These are phyloP conservation scores for Ectropis grisescens DNA, from an alignment of 1,140 invertebrate genomes.

Conservation along the genomic window DNA sequence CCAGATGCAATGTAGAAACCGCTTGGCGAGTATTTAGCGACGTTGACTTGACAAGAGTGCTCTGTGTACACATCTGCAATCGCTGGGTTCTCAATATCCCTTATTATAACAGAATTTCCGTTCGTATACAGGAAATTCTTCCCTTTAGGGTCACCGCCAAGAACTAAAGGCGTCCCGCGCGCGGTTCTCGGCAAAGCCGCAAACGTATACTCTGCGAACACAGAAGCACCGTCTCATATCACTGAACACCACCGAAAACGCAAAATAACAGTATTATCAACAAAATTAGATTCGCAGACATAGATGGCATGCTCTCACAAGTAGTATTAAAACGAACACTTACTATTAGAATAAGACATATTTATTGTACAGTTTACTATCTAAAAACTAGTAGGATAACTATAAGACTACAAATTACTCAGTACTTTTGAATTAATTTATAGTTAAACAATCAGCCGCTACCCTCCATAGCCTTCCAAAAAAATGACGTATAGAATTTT, in stretches of 20 bases:
- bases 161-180: constrained; percentile 91
- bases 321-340: constrained; percentile 21
- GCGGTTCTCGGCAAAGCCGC: constrained; percentile 93
- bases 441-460: constrained; percentile 58
- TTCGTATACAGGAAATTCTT: constrained; percentile 98
- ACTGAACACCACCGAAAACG: neutral
- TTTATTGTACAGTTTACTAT: constrained; percentile 29
- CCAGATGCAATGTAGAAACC: constrained; percentile 99
- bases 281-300: no score
- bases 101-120: constrained; percentile 97
- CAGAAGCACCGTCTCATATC: constrained; percentile 21
- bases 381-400: constrained; percentile 26
- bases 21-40: constrained; percentile 98
- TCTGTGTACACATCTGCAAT: constrained; percentile 97
- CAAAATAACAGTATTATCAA: neutral
- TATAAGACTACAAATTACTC: constrained; percentile 27
- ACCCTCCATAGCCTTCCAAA: constrained; percentile 45
- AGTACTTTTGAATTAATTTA: constrained; percentile 47
- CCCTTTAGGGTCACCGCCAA: constrained; percentile 96
- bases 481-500: constrained; percentile 40
- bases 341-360: constrained; percentile 66
- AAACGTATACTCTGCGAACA: constrained; percentile 86
- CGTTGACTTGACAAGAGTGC: constrained; percentile 94
- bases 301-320: constrained; percentile 7
- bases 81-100: constrained; percentile 96